These are phyloP conservation scores for Hycleus cichorii DNA, from an alignment of 1,140 invertebrate genomes.

Conservation along the genomic window DNA sequence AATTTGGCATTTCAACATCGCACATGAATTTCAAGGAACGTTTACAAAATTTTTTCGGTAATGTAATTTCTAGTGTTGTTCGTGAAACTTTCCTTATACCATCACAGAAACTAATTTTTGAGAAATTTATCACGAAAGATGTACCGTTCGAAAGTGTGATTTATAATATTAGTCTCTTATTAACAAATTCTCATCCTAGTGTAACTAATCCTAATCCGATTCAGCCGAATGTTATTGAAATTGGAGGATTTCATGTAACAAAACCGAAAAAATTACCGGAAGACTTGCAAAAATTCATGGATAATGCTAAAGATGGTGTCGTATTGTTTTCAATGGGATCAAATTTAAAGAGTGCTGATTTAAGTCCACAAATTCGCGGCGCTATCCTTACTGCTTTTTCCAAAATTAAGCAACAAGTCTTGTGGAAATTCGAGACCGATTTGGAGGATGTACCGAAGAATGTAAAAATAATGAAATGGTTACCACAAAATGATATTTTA, in stretches of 20 bases:
- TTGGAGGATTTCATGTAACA: slow-evolving; percentile 36
- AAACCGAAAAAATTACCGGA: slow-evolving; percentile 36
- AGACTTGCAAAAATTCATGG: slow-evolving; percentile 43
- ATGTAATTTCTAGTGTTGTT: not conserved
- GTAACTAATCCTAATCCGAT: slow-evolving; percentile 34
- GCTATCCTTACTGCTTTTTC: slow-evolving; percentile 41
- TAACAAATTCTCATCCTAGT: slow-evolving; percentile 19
- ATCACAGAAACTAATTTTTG: not conserved
- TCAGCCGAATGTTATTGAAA: slow-evolving; percentile 43
- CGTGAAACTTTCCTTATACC: not conserved
- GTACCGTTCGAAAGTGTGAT: slow-evolving; percentile 7
- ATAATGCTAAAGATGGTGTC: slow-evolving; percentile 42
- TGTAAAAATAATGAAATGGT: slow-evolving; percentile 44
- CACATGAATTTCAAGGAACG: slow-evolving; percentile 8
- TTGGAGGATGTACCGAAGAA: slow-evolving; percentile 44
- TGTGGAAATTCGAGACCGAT: slow-evolving; percentile 49
- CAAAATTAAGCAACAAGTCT: slow-evolving; percentile 43
- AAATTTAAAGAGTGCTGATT: slow-evolving; percentile 40
- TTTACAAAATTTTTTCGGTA: not conserved
- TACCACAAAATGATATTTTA: slow-evolving; percentile 54
- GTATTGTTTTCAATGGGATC: slow-evolving; percentile 47
- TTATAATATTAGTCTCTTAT: slow-evolving; percentile 11
- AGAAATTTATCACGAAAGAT: not conserved
- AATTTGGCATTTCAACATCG: not conserved
- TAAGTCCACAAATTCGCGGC: slow-evolving; percentile 35